phyloP scores from a whole-genome alignment of 2,888 invertebrate species.

The Achlya flavicornis region DNA sequence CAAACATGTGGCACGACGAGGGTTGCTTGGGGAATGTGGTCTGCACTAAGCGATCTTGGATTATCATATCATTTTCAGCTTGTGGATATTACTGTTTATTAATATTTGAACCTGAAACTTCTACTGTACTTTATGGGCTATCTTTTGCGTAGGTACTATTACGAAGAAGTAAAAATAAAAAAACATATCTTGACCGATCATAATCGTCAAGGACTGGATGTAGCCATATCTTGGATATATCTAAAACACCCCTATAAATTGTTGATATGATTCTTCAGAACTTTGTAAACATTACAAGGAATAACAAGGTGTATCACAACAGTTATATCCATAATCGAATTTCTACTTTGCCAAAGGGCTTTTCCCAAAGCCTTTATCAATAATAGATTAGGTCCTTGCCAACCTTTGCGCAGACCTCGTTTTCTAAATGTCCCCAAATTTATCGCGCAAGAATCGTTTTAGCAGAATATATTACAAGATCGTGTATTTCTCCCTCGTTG shows the following conservation, averaged over 20 bases:
- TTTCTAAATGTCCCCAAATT: slow-evolving; percentile 54
- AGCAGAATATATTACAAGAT: slow-evolving; percentile 45
- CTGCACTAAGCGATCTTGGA: too few relatives aligned
- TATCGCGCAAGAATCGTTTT: slow-evolving; percentile 50
- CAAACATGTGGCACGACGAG: too few relatives aligned
- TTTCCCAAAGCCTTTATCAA: slow-evolving; percentile 54
- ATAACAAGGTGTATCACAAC: slow-evolving; percentile 40
- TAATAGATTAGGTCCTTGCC: slow-evolving; percentile 60
- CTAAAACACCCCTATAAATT: background rate
- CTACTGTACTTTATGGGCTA: too few relatives aligned
- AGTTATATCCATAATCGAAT: slow-evolving; percentile 43
- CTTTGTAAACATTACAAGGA: slow-evolving; percentile 17
- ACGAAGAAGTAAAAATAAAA: too few relatives aligned
- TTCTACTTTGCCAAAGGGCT: slow-evolving; percentile 42
- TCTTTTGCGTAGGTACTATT: too few relatives aligned
- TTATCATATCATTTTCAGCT: too few relatives aligned
- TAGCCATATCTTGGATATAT: background rate
- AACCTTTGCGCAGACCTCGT: slow-evolving; percentile 51
- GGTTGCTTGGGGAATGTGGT: too few relatives aligned
- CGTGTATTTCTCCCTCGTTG: slow-evolving; percentile 29
- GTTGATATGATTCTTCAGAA: background rate
- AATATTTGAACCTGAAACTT: too few relatives aligned
- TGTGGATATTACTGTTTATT: too few relatives aligned
- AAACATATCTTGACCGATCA: too few relatives aligned
- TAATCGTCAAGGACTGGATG: too few relatives aligned